Conservation (phyloP, 2,888 invertebrate species). For the Dynastes grantii region DNA sequence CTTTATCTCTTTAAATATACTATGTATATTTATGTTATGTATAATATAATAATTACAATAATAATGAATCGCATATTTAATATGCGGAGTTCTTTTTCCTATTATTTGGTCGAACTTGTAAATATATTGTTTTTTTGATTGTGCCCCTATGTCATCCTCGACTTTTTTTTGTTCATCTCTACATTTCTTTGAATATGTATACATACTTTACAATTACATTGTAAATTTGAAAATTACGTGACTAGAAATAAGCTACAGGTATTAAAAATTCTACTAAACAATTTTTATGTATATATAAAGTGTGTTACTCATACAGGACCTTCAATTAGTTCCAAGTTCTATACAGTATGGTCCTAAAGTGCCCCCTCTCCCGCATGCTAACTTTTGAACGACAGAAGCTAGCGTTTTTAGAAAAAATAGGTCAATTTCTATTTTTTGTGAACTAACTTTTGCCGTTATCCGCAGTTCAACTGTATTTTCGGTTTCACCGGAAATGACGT, state of each 20-base stretch:
- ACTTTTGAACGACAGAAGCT: too few species aligned
- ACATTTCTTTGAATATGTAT: not conserved
- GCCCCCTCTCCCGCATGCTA: too few species aligned
- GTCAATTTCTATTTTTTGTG: too few species aligned
- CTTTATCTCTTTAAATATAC: conserved; percentile 49
- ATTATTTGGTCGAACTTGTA: conserved; percentile 58
- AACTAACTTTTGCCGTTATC: too few species aligned
- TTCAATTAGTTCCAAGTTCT: too few species aligned
- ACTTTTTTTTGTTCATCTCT: not conserved
- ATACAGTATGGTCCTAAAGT: too few species aligned
- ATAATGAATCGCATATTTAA: conserved; percentile 59
- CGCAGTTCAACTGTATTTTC: too few species aligned
- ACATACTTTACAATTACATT: conserved; percentile 35
- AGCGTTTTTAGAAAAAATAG: too few species aligned
- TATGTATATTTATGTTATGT: conserved; percentile 48
- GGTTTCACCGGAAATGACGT: too few species aligned
- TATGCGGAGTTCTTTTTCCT: conserved; percentile 57
- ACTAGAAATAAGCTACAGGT: conserved; percentile 28
- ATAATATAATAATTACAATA: conserved; percentile 14
- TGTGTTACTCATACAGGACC: too few species aligned
- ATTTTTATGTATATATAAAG: not conserved
- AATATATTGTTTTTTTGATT: conserved; percentile 57
- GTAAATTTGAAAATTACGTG: conserved; percentile 24
- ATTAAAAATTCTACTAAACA: conserved; percentile 3
- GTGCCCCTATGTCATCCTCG: conserved; percentile 56